A percentile compares a stretch with the other conserved stretches of the same genome.
These are phyloP conservation scores for Xiphophorus birchmanni DNA, from an alignment of 2,797 vertebrate species.

Conservation along the genomic window DNA sequence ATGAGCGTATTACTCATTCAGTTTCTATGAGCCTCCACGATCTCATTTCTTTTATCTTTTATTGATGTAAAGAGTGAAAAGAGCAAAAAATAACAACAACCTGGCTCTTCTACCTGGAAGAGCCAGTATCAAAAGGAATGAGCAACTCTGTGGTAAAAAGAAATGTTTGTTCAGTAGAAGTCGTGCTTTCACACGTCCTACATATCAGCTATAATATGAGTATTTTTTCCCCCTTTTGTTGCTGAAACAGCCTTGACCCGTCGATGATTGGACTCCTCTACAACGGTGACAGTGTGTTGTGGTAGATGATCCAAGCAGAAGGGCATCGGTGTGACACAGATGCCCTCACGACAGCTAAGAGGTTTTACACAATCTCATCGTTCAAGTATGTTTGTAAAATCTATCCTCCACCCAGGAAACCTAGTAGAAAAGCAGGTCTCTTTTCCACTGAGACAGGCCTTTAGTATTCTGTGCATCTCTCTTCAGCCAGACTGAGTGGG, in stretches of 20 bases:
- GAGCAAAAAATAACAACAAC: no score
- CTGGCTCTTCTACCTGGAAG: conserved; percentile 13
- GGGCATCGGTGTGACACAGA: no score
- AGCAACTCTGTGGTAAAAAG: conserved; percentile 11
- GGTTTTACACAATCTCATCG: not conserved
- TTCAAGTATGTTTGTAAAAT: not conserved
- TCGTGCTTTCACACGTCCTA: not conserved
- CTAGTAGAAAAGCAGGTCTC: not conserved
- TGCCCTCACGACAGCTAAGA: no score
- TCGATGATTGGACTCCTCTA: not conserved
- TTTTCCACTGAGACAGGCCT: not conserved
- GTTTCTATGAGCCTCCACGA: conserved; percentile 51
- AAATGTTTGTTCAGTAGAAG: conserved; percentile 6
- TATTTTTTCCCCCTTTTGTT: not conserved
- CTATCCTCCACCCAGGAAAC: not conserved
- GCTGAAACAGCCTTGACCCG: not conserved
- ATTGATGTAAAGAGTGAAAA: conserved; percentile 28
- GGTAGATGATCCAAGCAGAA: not conserved
- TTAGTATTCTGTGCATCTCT: conserved; percentile 2
- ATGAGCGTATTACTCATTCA: conserved; percentile 43
- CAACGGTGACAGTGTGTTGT: not conserved
- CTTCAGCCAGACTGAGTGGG: conserved; percentile 7
- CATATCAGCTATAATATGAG: not conserved
- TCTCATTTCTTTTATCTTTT: conserved; percentile 11
- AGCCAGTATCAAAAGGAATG: conserved; percentile 6